These are phyloP conservation scores for Drosophila kuntzei DNA, from an alignment of 2,888 invertebrate genomes.

Conservation along the genomic window DNA sequence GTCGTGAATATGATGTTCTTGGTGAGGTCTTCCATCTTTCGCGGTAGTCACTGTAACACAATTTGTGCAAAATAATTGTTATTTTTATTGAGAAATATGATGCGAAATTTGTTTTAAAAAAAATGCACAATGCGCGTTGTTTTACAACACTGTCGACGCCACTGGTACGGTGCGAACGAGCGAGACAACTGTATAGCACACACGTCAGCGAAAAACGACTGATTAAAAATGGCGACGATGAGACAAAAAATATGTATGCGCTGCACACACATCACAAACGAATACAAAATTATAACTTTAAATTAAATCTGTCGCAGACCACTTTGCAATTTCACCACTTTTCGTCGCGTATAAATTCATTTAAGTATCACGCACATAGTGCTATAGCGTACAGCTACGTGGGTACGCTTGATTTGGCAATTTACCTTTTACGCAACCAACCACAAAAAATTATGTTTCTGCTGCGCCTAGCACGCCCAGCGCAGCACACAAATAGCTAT, in stretches of 20 bases:
- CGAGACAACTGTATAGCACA: constrained; percentile 51
- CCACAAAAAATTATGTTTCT: constrained; percentile 45
- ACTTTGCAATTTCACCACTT: constrained; percentile 1
- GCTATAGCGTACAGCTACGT: background rate
- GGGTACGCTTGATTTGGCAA: constrained; percentile 24
- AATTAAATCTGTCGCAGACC: constrained; percentile 25
- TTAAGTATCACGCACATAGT: background rate
- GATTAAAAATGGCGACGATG: constrained; percentile 78
- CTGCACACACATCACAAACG: constrained; percentile 57
- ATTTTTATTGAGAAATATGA: constrained; percentile 13
- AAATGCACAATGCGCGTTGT: constrained; percentile 45
- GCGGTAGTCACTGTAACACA: constrained; percentile 51
- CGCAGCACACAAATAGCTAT: constrained; percentile 40
- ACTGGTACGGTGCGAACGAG: constrained; percentile 25
- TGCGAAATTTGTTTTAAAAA: constrained; percentile 38
- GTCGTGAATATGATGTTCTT: constrained; percentile 88
- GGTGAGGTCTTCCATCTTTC: constrained; percentile 83
- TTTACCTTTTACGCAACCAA: constrained; percentile 80
- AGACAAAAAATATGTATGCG: constrained; percentile 69
- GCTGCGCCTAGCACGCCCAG: constrained; percentile 59
- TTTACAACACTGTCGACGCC: constrained; percentile 59
- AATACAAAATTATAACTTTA: constrained; percentile 47
- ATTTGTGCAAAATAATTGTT: background rate
- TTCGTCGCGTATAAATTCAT: background rate
- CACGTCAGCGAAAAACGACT: constrained; percentile 68